Evolutionary conservation across 2,113 vertebrate species (phyloP), one percentile per base, ranked within the genome.

Genomic region (Gobio gobio): DNA sequence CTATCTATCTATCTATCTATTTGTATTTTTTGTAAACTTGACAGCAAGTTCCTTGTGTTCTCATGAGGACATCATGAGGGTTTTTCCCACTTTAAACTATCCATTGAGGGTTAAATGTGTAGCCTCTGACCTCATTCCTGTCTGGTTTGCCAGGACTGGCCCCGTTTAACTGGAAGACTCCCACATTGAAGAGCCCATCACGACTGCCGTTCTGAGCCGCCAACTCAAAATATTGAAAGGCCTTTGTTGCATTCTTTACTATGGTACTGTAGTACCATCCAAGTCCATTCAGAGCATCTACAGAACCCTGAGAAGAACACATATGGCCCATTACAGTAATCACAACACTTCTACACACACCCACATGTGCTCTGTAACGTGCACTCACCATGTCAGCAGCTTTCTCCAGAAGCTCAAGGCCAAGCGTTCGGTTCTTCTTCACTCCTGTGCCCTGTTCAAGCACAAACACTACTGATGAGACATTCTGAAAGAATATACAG

Each of bases 181-280:
- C 97, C 47, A 99, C 94, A 89, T 98, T 98, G 87, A 96, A 98
- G 0, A 97, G 93, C 2, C 93, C 96, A 29, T 98, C 96, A 2
- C 90, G 90, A 85, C 95, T 98, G 45, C 97, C 97, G 70, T 96
- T 77, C 33, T 94, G 91, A 82, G 97, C 96, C 1, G 97, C 97
- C 90, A 94, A 89, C 82, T 96, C 88, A 93, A 96, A 99, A 88
- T 96, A 97, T 47, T 93, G 89, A 0, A 93, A 89, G 0, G 97
- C 97, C 82, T 92, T 95, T 70, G 26, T 88, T 81, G 94, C 93
- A 87, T 98, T 95, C 78, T 92, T 95, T 85, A 93, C 94, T 64
- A 96, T 93, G 56, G 90, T 94, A 90, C 97, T 95, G 89, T 97
- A 96, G 90, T 98, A 98, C 97, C 97, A 99, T 72, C 97, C 97